Evolutionary conservation across 2,888 invertebrate species (phyloP).

Genomic region (Scaptomyza reducta): DNA sequence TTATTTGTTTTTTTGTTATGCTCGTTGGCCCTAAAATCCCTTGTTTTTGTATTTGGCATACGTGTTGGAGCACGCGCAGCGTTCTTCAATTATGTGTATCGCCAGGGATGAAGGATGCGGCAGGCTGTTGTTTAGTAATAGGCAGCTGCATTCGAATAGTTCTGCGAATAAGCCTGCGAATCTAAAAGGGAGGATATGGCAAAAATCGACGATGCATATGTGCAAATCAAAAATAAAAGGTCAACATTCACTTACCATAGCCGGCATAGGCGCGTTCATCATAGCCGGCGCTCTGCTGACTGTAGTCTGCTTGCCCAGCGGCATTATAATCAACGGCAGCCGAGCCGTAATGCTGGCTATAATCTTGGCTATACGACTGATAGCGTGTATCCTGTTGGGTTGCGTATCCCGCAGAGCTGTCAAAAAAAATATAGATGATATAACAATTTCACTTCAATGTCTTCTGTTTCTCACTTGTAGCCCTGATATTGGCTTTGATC

Average conservation of each 20-base stretch:
- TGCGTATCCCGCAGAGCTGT: conserved; percentile 80
- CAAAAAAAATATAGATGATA: not conserved
- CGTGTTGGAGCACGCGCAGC: conserved; percentile 72
- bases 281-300: conserved; percentile 79
- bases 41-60: conserved; percentile 61
- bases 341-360: conserved; percentile 83
- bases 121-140: conserved; percentile 78
- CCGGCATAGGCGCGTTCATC: conserved; percentile 84
- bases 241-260: conserved; percentile 81
- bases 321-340: conserved; percentile 84
- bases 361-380: conserved; percentile 83
- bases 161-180: conserved; percentile 83
- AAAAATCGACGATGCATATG: conserved; percentile 25
- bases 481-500: conserved; percentile 84
- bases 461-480: conserved; percentile 76
- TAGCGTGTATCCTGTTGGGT: conserved; percentile 83
- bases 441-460: not conserved
- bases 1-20: conserved; percentile 18
- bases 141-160: conserved; percentile 83
- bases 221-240: not conserved
- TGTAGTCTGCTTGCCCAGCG: conserved; percentile 83
- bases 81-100: conserved; percentile 59
- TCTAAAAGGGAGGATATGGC: conserved; percentile 61
- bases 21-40: conserved; percentile 61
- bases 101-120: conserved; percentile 53